Percentiles rank a stretch among this genome's conserved stretches.
Conservation (phyloP, 2,797 vertebrate genomes). For the Siniperca scherzeri region DNA sequence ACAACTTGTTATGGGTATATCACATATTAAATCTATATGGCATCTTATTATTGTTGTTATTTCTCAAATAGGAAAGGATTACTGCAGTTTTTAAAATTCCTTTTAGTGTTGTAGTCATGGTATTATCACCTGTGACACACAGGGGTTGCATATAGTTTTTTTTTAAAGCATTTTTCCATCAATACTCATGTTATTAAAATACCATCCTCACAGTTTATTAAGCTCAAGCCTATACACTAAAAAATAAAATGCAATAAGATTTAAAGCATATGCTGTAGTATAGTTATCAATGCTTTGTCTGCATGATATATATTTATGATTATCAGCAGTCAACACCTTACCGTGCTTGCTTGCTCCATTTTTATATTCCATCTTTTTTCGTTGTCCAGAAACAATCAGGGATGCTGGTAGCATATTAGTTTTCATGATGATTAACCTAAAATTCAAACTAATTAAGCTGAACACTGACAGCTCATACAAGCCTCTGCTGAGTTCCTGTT, state of each 20-base stretch:
- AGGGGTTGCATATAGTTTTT: background rate
- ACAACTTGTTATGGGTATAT: background rate
- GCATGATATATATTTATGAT: constrained; percentile 47
- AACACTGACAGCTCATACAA: constrained; percentile 33
- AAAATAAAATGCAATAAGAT: constrained; percentile 18
- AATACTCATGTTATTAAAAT: background rate
- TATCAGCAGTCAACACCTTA: constrained; percentile 76
- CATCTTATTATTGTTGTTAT: background rate
- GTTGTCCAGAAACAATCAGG: constrained; percentile 70
- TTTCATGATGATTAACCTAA: constrained; percentile 46
- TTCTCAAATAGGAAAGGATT: background rate
- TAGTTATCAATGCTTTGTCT: constrained; percentile 30
- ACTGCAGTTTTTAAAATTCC: constrained; percentile 20
- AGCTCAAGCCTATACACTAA: background rate
- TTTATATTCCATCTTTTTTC: constrained; percentile 67
- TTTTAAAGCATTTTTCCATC: background rate
- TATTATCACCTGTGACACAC: constrained; percentile 18
- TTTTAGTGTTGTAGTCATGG: constrained; percentile 9
- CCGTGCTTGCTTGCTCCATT: constrained; percentile 78
- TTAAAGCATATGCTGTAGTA: background rate
- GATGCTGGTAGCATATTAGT: constrained; percentile 42
- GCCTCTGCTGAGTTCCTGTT: constrained; percentile 54
- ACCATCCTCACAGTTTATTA: background rate
- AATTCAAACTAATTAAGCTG: constrained; percentile 36
- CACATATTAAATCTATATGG: background rate